phyloP scores from a whole-genome alignment of 2,888 invertebrate genomes.

The Parnassius orleans region DNA sequence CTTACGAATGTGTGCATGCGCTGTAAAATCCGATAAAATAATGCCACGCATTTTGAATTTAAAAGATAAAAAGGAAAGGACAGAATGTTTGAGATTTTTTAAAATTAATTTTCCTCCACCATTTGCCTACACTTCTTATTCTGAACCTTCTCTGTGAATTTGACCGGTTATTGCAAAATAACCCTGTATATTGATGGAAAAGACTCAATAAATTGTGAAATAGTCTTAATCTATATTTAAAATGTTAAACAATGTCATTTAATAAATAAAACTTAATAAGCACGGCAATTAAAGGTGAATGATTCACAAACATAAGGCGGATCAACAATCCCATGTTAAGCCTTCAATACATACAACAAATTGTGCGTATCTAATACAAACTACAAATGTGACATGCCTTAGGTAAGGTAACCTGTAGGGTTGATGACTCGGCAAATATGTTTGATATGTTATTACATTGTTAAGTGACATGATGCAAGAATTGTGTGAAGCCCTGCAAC shows the following conservation, averaged over 20 bases:
- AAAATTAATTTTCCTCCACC: too few species aligned
- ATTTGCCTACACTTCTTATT: too few species aligned
- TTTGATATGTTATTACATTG: slow-evolving; percentile 65
- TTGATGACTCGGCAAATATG: slow-evolving; percentile 46
- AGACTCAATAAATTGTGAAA: slow-evolving; percentile 2
- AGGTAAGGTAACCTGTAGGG: slow-evolving; percentile 42
- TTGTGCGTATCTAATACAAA: slow-evolving; percentile 60
- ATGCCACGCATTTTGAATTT: too few species aligned
- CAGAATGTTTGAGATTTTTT: too few species aligned
- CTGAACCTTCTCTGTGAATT: too few species aligned
- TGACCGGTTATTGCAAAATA: too few species aligned
- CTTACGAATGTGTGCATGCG: too few species aligned
- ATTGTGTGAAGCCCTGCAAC: slow-evolving; percentile 65
- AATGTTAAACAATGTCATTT: slow-evolving; percentile 18
- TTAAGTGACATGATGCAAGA: slow-evolving; percentile 68
- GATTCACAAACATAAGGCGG: slow-evolving; percentile 36
- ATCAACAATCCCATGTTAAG: slow-evolving; percentile 11
- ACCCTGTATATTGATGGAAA: not conserved
- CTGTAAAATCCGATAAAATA: too few species aligned
- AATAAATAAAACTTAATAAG: slow-evolving; percentile 15
- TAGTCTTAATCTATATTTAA: slow-evolving; percentile 4
- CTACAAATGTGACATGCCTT: slow-evolving; percentile 37
- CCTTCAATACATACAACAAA: slow-evolving; percentile 33
- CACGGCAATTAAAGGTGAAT: slow-evolving; percentile 53
- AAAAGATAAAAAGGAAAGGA: too few species aligned